Evolutionary conservation across 2,888 invertebrate species (phyloP).

Genomic region (Augiades crinisus): DNA sequence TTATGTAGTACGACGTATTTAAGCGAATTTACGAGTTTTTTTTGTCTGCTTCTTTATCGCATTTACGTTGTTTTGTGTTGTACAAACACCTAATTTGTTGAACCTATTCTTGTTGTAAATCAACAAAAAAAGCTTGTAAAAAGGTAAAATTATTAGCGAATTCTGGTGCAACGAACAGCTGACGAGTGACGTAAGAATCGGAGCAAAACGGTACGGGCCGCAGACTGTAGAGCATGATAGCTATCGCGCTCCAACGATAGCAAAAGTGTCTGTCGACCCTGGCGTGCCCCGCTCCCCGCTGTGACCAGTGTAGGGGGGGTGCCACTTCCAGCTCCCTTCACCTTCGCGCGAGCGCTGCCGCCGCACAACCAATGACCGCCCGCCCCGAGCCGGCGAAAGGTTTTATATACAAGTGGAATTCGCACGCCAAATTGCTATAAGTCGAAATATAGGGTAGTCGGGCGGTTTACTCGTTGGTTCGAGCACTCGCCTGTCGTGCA

Average conservation of each 20-base stretch:
- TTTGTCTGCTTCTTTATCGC: too few relatives aligned
- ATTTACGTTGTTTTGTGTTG: too few relatives aligned
- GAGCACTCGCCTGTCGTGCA: slow-evolving; percentile 49
- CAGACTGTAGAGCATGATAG: slow-evolving; percentile 52
- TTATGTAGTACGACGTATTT: too few relatives aligned
- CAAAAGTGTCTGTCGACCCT: slow-evolving; percentile 79
- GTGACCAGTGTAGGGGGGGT: slow-evolving; percentile 56
- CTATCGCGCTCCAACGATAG: slow-evolving; percentile 66
- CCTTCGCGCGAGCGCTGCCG: slow-evolving; percentile 42
- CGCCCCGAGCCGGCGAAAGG: slow-evolving; percentile 81
- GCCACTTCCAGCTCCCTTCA: slow-evolving; percentile 74
- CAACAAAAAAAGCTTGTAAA: neutral
- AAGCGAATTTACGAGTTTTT: too few relatives aligned
- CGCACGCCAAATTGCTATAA: slow-evolving; percentile 82
- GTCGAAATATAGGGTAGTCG: slow-evolving; percentile 84
- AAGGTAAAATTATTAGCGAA: neutral
- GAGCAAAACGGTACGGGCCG: slow-evolving; percentile 54
- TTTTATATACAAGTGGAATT: slow-evolving; percentile 84
- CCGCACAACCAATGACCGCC: slow-evolving; percentile 71
- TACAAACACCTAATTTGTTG: too few relatives aligned
- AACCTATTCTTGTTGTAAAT: too few relatives aligned
- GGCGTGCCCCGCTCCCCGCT: slow-evolving; percentile 61
- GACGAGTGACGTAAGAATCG: slow-evolving; percentile 52
- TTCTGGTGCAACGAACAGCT: slow-evolving; percentile 12
- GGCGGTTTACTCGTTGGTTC: slow-evolving; percentile 70